Evolutionary conservation across 1,140 invertebrate species (phyloP).

Genomic region (Zaprionus inermis): DNA sequence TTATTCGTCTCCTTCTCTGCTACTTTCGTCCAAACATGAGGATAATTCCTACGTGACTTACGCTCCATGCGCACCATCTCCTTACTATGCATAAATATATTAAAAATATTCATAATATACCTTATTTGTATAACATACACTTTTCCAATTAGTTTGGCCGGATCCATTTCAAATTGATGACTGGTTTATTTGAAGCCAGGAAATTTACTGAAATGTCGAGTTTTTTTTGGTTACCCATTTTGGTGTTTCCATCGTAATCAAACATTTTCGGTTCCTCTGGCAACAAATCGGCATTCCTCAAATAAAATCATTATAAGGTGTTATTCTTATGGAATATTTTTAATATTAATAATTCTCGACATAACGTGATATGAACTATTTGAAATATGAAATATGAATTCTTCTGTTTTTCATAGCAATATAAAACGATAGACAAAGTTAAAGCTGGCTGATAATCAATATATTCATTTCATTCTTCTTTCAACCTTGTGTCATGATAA

Average conservation of each 20-base stretch:
- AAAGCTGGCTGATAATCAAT: too few species aligned
- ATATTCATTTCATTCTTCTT: too few species aligned
- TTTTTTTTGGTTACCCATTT: not conserved
- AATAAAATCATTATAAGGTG: not conserved
- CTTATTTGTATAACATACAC: constrained; percentile 49
- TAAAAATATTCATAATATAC: constrained; percentile 7
- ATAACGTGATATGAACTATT: too few species aligned
- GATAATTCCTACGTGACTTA: constrained; percentile 66
- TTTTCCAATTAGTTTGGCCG: constrained; percentile 64
- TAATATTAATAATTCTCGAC: too few species aligned
- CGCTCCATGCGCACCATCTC: constrained; percentile 73
- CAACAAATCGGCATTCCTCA: not conserved
- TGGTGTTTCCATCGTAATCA: constrained; percentile 10
- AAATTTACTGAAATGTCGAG: not conserved
- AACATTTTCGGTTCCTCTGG: not conserved
- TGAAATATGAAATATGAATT: too few species aligned
- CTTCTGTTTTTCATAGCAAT: too few species aligned
- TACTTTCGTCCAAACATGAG: constrained; percentile 63
- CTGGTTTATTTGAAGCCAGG: not conserved
- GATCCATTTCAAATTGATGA: constrained; percentile 51
- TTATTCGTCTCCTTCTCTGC: constrained; percentile 50
- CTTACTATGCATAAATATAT: constrained; percentile 49
- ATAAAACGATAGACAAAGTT: too few species aligned
- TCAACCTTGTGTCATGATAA: constrained; percentile 70
- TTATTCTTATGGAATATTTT: not conserved